Conservation (phyloP, 2,113 vertebrate species). For the Myrmophylax atrothorax region DNA sequence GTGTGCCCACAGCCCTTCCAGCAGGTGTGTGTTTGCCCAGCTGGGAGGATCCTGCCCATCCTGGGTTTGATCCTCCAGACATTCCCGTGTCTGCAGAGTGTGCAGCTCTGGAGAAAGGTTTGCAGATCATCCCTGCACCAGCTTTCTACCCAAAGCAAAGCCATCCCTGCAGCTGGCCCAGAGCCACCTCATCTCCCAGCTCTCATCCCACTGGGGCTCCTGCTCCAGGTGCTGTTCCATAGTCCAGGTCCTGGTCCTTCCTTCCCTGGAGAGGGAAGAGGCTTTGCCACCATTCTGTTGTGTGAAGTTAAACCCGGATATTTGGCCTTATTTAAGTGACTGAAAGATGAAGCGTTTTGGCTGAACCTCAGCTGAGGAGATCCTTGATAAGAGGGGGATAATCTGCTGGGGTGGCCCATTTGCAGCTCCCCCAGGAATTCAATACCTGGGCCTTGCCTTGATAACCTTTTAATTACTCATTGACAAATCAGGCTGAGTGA, state of each 20-base stretch:
- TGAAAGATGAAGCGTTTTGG: background rate
- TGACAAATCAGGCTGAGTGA: background rate
- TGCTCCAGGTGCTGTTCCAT: background rate
- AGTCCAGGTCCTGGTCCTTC: background rate
- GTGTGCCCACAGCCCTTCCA: fast-evolving
- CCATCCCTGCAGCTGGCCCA: background rate
- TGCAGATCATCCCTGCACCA: fast-evolving
- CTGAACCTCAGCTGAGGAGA: background rate
- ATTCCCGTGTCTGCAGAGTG: fast-evolving
- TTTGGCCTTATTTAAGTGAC: background rate
- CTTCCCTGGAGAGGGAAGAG: background rate
- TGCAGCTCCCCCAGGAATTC: background rate
- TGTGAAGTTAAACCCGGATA: background rate
- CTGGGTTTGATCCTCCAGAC: background rate
- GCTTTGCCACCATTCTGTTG: background rate
- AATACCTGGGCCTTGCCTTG: background rate
- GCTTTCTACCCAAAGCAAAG: background rate
- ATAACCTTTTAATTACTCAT: conserved; percentile 50
- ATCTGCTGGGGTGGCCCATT: background rate
- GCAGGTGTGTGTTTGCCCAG: background rate
- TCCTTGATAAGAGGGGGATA: background rate
- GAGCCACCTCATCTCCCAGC: fast-evolving
- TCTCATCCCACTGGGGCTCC: fast-evolving
- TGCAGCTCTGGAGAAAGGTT: fast-evolving
- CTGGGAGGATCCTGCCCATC: fast-evolving